These are phyloP conservation scores for Rhinoderma darwinii DNA, from an alignment of 2,113 vertebrate species.

Conservation along the genomic window DNA sequence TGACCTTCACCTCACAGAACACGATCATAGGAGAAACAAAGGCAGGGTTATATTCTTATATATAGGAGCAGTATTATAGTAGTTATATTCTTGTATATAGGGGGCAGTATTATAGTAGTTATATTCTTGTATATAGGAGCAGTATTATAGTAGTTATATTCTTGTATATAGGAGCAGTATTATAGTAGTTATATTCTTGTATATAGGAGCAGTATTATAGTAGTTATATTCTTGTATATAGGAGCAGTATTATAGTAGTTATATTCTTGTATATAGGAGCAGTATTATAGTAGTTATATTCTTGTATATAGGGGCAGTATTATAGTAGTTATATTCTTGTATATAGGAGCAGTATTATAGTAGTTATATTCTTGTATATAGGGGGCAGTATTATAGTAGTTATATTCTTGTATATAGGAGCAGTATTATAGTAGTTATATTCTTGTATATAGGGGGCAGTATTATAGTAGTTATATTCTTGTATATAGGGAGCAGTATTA, in stretches of 20 bases:
- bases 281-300: constrained; percentile 10
- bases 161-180: background rate
- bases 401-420: background rate
- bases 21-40: too few relatives aligned
- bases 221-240: too few relatives aligned
- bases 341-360: background rate
- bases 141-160: constrained; percentile 3
- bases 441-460: background rate
- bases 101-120: background rate
- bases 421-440: background rate
- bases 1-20: background rate
- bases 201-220: too few relatives aligned
- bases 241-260: background rate
- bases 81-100: background rate
- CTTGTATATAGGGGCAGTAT: background rate
- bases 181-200: background rate
- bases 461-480: background rate
- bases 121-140: background rate
- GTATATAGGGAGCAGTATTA: background rate
- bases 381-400: background rate
- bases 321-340: constrained; percentile 12
- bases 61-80: background rate
- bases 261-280: background rate
- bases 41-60: too few relatives aligned
- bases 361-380: background rate